Percentiles rank a stretch among this genome's conserved stretches.
Evolutionary conservation across 2,113 vertebrate species (phyloP).

Genomic region (Pleuronectes platessa): DNA sequence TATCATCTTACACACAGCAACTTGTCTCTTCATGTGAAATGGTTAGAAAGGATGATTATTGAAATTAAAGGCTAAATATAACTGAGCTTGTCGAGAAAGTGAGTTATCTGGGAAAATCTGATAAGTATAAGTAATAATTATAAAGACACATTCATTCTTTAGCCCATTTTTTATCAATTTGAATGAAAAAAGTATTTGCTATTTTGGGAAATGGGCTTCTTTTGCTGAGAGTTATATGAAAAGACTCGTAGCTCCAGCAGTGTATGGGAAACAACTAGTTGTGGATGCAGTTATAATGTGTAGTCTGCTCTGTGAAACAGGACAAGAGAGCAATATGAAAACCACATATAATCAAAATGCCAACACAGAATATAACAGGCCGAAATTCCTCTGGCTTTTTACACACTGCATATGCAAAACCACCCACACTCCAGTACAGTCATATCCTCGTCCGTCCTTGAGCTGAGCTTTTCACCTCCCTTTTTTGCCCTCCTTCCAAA

Average conservation of each 20-base stretch:
- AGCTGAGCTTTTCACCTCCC: conserved; percentile 40
- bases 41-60: not conserved
- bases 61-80: not conserved
- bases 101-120: too few species aligned
- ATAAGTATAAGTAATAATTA: too few species aligned
- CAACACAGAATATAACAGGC: not conserved
- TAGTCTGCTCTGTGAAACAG: not conserved
- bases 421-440: conserved; percentile 43
- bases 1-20: not conserved
- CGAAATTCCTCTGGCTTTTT: conserved; percentile 21
- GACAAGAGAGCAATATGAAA: not conserved
- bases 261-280: not conserved
- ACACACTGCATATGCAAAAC: conserved; percentile 33
- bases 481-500: conserved; percentile 13
- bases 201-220: not conserved
- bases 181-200: too few species aligned
- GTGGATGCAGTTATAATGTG: not conserved
- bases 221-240: not conserved
- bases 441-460: conserved; percentile 42
- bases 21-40: not conserved
- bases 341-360: not conserved
- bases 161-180: too few species aligned
- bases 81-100: not conserved
- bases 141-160: too few species aligned
- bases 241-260: not conserved